Base-by-base conservation (phyloP, 30 jellyfish, hydroid and myxozoan species). In the Aurelia coerulea region DNA sequence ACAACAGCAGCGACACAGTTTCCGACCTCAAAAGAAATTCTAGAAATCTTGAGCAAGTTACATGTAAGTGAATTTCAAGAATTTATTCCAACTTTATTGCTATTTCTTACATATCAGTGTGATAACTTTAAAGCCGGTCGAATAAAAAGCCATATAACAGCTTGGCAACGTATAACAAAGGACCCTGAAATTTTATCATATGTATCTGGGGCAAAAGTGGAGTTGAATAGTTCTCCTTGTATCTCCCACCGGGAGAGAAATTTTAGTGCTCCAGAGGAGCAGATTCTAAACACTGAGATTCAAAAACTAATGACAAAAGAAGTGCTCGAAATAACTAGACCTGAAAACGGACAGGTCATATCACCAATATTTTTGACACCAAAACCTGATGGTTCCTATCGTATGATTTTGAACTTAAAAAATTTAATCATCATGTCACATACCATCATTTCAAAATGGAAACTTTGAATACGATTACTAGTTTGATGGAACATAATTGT, bases 401-500 rank as follows among this genome's bases (percentile, higher is more conserved):
- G 56, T 9, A 46, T 46, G 56, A 46, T 46, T 6, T 46, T 46
- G 14, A 46, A 46, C 15, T 46, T 46, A 46, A 6, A 46, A 46
- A 46, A 46, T 6, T 46, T 46, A 46, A 46, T 46, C 2, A 46
- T 4, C 56, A 46, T 13, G 14, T 46, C 6, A 46, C 56, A 13
- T 46, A 46, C 11, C 56, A 46, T 6, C 56, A 46, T 46, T 46
- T 46, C 56, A 46, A 46, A 46, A 74, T 73, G 89, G 89, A 85
- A 62, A 31, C 60, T 23, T 23, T 85, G 16, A 17, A 65, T 19
- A 51, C 78, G n/a, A 53, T 56, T 19, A 51, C 60, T 15, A 56
- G 64, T 16, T 54, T 78, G 13, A 68, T 86, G 53, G 54, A 37
- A 34, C 32, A 49, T 10, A 66, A 64, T 41, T 49, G 88, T 46